phyloP scores from a whole-genome alignment of 2,888 invertebrate species.

The Gortyna flavago region DNA sequence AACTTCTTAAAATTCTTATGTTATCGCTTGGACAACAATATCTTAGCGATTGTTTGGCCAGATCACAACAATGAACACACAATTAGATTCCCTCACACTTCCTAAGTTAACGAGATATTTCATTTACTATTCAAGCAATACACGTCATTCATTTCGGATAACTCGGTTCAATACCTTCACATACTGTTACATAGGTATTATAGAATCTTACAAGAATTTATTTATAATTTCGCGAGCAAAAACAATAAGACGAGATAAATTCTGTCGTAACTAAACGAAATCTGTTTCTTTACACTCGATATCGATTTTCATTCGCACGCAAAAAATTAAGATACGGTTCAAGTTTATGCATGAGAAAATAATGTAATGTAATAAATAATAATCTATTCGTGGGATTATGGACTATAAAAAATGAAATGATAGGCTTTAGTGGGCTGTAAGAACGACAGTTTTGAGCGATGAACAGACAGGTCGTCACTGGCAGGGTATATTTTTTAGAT shows the following conservation, averaged over 20 bases:
- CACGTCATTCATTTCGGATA: constrained; percentile 49
- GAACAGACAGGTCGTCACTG: constrained; percentile 23
- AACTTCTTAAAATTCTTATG: constrained; percentile 20
- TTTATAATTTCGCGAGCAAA: constrained; percentile 22
- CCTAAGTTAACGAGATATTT: constrained; percentile 61
- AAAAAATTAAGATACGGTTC: constrained; percentile 38
- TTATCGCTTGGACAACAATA: constrained; percentile 12
- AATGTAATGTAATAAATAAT: constrained; percentile 39
- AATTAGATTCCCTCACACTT: constrained; percentile 47
- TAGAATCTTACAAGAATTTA: constrained; percentile 27
- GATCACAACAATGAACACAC: constrained; percentile 35
- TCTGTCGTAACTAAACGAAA: constrained; percentile 21
- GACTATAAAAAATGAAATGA: constrained; percentile 53
- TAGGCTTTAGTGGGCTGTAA: constrained; percentile 16
- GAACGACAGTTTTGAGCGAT: constrained; percentile 34
- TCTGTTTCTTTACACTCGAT: constrained; percentile 11
- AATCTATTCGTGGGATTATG: constrained; percentile 26
- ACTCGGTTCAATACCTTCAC: constrained; percentile 52
- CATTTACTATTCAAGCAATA: constrained; percentile 57
- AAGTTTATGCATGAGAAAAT: constrained; percentile 46
- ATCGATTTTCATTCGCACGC: neutral
- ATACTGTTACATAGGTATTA: constrained; percentile 27
- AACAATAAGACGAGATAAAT: constrained; percentile 5
- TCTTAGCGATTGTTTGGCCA: constrained; percentile 40
- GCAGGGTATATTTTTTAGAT: constrained; percentile 18